Evolutionary conservation across 2,113 vertebrate genomes (phyloP).

Genomic region (Istiophorus platypterus): DNA sequence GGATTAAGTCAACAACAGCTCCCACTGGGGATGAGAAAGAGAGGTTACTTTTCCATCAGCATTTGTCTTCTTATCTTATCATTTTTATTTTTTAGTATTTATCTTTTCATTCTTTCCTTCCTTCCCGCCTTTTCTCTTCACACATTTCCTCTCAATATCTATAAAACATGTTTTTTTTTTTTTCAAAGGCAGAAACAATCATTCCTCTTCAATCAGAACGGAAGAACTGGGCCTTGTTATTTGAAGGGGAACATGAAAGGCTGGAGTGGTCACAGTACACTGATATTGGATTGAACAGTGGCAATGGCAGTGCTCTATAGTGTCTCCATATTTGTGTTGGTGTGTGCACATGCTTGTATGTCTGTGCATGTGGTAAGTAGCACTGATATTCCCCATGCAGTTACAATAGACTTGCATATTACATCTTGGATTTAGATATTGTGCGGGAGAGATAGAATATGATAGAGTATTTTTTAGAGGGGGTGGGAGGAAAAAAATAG

Average conservation of each 20-base stretch:
- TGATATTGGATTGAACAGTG: constrained; percentile 73
- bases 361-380: constrained; percentile 22
- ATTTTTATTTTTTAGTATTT: constrained; percentile 17
- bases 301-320: constrained; percentile 49
- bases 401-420: constrained; percentile 52
- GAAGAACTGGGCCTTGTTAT: constrained; percentile 74
- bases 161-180: constrained; percentile 38
- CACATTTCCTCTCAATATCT: constrained; percentile 18
- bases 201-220: constrained; percentile 72
- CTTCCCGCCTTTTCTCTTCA: not conserved
- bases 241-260: constrained; percentile 80
- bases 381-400: constrained; percentile 32
- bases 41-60: constrained; percentile 48
- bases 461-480: constrained; percentile 35
- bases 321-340: constrained; percentile 51
- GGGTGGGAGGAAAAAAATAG: constrained; percentile 38
- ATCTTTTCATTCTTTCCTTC: constrained; percentile 14
- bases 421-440: constrained; percentile 49
- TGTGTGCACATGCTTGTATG: constrained; percentile 25
- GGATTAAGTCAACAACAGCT: constrained; percentile 64
- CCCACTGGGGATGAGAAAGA: constrained; percentile 53
- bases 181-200: constrained; percentile 80
- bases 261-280: constrained; percentile 77
- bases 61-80: constrained; percentile 41
- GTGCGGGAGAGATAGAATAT: constrained; percentile 24